A percentile compares a stretch with the other conserved stretches of the same genome.
Conservation (phyloP, 1,140 invertebrate genomes). For the Fopius arisanus region DNA sequence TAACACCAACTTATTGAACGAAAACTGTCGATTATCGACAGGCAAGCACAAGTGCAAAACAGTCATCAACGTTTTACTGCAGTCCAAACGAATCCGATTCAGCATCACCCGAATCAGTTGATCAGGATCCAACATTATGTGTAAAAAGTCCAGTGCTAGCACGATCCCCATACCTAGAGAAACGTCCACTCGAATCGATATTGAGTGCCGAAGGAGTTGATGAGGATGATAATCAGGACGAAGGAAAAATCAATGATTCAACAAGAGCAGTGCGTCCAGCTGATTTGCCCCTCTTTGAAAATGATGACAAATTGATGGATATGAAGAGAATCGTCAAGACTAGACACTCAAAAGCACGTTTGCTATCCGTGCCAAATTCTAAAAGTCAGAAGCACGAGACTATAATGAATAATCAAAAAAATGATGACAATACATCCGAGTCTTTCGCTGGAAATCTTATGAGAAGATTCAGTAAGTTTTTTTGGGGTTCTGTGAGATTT, state of each 20-base stretch:
- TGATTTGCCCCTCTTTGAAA: constrained; percentile 71
- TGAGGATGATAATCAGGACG: not conserved
- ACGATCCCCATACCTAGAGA: constrained; percentile 4
- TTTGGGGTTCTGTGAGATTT: constrained; percentile 27
- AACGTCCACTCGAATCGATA: not conserved
- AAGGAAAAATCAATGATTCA: not conserved
- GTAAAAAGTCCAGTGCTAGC: not conserved
- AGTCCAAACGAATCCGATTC: constrained; percentile 24
- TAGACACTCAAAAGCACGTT: constrained; percentile 68
- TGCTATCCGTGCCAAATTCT: constrained; percentile 80
- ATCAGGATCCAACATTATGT: not conserved
- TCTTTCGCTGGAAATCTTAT: constrained; percentile 76
- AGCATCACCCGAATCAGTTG: not conserved
- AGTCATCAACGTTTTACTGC: constrained; percentile 36
- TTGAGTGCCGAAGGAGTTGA: not conserved
- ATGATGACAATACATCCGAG: constrained; percentile 45
- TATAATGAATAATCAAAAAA: constrained; percentile 9
- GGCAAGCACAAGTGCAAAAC: constrained; percentile 27
- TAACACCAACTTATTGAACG: no score
- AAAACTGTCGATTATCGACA: constrained; percentile 15
- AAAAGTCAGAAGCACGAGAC: constrained; percentile 69
- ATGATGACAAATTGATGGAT: constrained; percentile 68
- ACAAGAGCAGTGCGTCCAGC: constrained; percentile 61
- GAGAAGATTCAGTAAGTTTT: constrained; percentile 87
- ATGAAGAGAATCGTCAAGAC: constrained; percentile 67